phyloP scores from a whole-genome alignment of 2,888 invertebrate genomes.

The Cotesia congregata region DNA sequence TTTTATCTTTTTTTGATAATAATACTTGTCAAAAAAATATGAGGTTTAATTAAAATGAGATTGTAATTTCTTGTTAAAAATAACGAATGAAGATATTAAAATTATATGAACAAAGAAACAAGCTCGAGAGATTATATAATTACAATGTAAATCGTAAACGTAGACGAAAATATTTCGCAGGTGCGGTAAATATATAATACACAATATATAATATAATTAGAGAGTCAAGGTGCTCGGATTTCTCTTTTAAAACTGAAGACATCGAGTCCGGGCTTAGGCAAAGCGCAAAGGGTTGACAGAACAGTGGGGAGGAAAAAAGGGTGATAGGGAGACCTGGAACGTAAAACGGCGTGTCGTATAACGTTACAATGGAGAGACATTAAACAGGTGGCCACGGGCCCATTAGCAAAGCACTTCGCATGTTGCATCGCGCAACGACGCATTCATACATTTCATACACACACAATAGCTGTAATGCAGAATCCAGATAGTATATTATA shows the following conservation, averaged over 20 bases:
- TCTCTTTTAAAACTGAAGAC: not conserved
- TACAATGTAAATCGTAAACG: not conserved
- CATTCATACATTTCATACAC: conserved; percentile 24
- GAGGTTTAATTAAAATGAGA: too few species aligned
- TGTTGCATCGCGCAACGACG: conserved; percentile 38
- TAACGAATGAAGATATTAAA: not conserved
- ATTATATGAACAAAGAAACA: conserved; percentile 18
- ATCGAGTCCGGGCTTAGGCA: not conserved
- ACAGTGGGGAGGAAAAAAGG: not conserved
- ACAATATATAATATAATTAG: not conserved
- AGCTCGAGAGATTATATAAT: conserved; percentile 25
- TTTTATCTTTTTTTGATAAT: too few species aligned
- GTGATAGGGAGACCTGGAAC: not conserved
- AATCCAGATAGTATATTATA: not conserved
- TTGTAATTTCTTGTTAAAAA: too few species aligned
- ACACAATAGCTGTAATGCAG: not conserved
- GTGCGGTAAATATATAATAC: not conserved
- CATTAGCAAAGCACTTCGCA: conserved; percentile 46
- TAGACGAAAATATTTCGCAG: conserved; percentile 15
- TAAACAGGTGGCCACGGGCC: conserved; percentile 51
- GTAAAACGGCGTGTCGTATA: conserved; percentile 6
- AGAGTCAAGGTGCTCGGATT: conserved; percentile 30
- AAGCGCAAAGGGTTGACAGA: not conserved
- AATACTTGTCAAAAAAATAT: too few species aligned
- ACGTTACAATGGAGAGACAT: conserved; percentile 37